These are phyloP conservation scores for Bos indicus DNA, from an alignment of 2,113 vertebrate genomes.

Conservation along the genomic window DNA sequence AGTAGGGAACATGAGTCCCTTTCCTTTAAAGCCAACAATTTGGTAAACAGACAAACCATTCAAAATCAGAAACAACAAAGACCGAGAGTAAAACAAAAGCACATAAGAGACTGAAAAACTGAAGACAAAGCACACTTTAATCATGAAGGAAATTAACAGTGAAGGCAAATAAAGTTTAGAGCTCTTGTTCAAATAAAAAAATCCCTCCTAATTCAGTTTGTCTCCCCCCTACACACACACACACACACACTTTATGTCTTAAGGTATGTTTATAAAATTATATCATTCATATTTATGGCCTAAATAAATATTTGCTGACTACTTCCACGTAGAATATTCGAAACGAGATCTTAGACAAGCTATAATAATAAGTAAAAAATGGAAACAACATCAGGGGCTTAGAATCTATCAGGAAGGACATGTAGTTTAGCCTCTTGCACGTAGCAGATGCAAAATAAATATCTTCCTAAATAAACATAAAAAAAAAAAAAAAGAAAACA, in stretches of 20 bases:
- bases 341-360: neutral
- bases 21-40: neutral
- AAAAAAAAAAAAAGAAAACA: neutral
- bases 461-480: neutral
- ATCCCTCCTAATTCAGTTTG: neutral
- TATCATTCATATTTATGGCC: neutral
- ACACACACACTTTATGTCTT: neutral
- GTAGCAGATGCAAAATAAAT: constrained; percentile 7
- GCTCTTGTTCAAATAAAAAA: neutral
- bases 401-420: neutral
- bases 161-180: neutral
- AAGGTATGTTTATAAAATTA: neutral
- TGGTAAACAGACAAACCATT: neutral
- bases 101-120: neutral
- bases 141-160: neutral
- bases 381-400: neutral
- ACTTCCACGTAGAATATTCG: neutral
- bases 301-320: neutral
- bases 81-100: neutral
- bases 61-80: neutral
- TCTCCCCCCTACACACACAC: neutral
- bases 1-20: neutral
- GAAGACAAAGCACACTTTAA: neutral
- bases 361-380: neutral
- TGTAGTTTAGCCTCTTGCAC: neutral